phyloP scores from a whole-genome alignment of 1,140 invertebrate species.

The Copidosoma floridanum region DNA sequence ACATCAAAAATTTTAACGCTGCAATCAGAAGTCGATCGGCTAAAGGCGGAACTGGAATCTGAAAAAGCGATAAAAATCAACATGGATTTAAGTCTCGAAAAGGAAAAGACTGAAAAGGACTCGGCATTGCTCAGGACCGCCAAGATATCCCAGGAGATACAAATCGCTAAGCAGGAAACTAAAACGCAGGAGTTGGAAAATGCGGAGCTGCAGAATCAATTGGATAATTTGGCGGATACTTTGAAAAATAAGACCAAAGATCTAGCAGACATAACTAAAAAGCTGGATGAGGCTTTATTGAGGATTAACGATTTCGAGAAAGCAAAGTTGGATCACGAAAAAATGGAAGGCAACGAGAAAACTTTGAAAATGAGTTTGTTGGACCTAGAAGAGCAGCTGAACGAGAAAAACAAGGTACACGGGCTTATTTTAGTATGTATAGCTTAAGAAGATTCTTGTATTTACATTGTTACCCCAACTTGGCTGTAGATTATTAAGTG shows the following conservation, averaged over 20 bases:
- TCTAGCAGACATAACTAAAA: conserved; percentile 53
- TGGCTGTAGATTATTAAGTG: too few species aligned
- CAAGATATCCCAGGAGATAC: conserved; percentile 78
- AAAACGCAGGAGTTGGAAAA: conserved; percentile 63
- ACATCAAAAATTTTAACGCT: conserved; percentile 44
- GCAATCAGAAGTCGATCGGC: conserved; percentile 40
- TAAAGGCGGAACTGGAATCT: conserved; percentile 42
- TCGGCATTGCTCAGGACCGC: conserved; percentile 76
- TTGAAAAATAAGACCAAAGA: conserved; percentile 53
- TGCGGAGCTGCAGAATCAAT: conserved; percentile 44
- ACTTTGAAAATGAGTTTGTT: conserved; percentile 62
- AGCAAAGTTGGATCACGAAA: conserved; percentile 47
- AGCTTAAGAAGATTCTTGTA: too few species aligned
- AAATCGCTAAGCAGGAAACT: conserved; percentile 70
- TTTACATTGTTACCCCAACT: neutral
- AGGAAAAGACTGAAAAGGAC: conserved; percentile 72
- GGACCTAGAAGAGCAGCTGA: conserved; percentile 72
- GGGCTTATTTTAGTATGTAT: too few species aligned
- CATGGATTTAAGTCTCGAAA: conserved; percentile 44
- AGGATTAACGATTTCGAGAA: conserved; percentile 55
- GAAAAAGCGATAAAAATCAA: conserved; percentile 41
- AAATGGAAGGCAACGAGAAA: conserved; percentile 58
- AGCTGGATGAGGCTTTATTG: conserved; percentile 54
- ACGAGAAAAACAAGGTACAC: conserved; percentile 63
- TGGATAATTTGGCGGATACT: conserved; percentile 44